Evolutionary conservation across 2,113 vertebrate species (phyloP), one percentile per base, ranked within the genome.

Genomic region (Sorex fumeus): DNA sequence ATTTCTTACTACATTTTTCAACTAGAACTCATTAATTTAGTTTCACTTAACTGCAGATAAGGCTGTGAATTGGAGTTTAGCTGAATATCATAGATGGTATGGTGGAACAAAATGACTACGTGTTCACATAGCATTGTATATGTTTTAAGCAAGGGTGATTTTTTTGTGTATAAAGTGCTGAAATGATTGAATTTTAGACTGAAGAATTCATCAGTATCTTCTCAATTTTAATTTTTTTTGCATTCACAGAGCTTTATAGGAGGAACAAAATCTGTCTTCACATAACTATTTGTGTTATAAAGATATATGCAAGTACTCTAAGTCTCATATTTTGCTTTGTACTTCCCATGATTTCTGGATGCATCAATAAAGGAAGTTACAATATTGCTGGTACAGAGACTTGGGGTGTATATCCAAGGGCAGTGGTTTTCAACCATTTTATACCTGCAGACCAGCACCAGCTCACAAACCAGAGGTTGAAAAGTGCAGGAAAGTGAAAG

Each of bases 201-300:
- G 30, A 84, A 84, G 16, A 32, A 28, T 64, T 93, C 2, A 78
- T 13, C 8, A 57, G 43, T 9, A 32, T 64, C 23, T 15, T 82
- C 45, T 78, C 47, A 74, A 4, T 71, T 67, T 81, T 96, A 93
- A 93, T 74, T 85, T 4, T 57, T 57, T 78, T 88, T 36, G 12
- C n/a, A 28, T 11, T 85, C 47, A 50, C 10, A 50, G 47, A 50
- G 47, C 2, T 50, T 50, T 50, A 12, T 87, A 62, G 78, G 12
- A 50, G 47, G 91, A 19, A 78, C 28, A 81, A 81, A n/a, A 43
- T 13, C 16, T 70, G 21, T 47, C 57, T 32, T 85, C 82, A n/a
- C 40, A 91, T 3, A 34, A n/a, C 8, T 60, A 69, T 50, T 12
- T 50, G 4, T 25, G 45, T 84, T 86, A 89, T 80, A 80, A 34